Base-by-base conservation (phyloP, 2,888 invertebrate genomes). In the Epistrophella euchroma region DNA sequence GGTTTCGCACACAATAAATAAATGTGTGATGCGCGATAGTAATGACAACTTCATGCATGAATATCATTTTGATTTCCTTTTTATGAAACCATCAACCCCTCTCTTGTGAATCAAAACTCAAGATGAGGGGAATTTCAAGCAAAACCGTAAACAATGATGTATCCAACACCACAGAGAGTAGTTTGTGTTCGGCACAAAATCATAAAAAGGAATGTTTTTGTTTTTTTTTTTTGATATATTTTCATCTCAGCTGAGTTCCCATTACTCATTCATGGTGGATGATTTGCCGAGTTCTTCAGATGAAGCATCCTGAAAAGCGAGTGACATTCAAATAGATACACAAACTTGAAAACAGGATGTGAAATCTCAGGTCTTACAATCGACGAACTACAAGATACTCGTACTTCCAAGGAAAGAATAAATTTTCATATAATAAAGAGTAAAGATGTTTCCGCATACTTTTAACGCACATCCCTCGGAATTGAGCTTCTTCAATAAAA, bases 231-330 rank as follows among this genome's bases (percentile, higher is more conserved):
- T 28, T 17, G 25, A 45, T 56, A 52, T 81, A 47, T 60, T 58
- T 58, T 52, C 45, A 80, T 37, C 80, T 45, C 81, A 77, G 76
- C 72, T 81, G 81, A 73, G 56, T 62, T 70, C 68, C 68, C 76
- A 85, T 85, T 85, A 85, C 56, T 85, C 76, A 85, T 81, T 85
- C 85, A 81, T 76, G 66, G 70, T 28, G 50, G 43, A 43, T 60
- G 73, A 72, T 66, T 72, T 50, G 55, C 43, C 81, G 40, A 70
- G 60, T 37, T 43, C 60, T 66, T 35, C 19, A 62, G 45, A 68
- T 22, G 55, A 43, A 55, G 22, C 47, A 68, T 52, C 45, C 52
- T 37, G 22, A 66, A 47, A n/a, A 22, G 6, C 55, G 25, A 28
- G 40, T 68, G 35, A 68, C 76, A 77, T n/a, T 17, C 58, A n/a